phyloP scores from a whole-genome alignment of 1,140 invertebrate species.

The Papilio xuthus region DNA sequence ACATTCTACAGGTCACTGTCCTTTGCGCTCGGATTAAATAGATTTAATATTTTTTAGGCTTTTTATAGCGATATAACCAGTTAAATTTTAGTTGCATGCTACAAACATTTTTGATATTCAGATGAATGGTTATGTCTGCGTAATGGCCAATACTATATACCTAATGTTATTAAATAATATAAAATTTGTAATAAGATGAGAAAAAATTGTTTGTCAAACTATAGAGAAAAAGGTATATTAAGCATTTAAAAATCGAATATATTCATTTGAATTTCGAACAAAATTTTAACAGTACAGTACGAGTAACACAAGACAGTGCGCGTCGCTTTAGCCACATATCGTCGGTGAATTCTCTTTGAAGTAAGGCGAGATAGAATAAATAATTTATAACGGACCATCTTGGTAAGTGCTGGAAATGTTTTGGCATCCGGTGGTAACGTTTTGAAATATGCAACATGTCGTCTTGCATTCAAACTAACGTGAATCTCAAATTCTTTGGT shows the following conservation, averaged over 20 bases:
- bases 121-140: no score
- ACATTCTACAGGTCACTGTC: constrained; percentile 33
- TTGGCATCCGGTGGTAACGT: constrained; percentile 10
- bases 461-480: constrained; percentile 1
- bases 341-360: constrained; percentile 26
- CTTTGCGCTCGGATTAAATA: background rate
- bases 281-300: background rate
- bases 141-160: no score
- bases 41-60: background rate
- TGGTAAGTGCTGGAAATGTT: constrained; percentile 21
- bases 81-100: background rate
- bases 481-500: background rate
- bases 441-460: constrained; percentile 13
- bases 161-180: no score
- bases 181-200: no score
- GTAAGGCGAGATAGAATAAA: constrained; percentile 11
- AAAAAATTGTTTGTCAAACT: background rate
- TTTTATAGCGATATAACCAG: background rate
- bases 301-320: background rate
- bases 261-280: background rate
- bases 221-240: background rate
- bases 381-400: constrained; percentile 26
- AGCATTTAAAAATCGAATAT: background rate
- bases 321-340: background rate
- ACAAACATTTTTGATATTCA: no score